A percentile compares a stretch with the other conserved stretches of the same genome.
These are phyloP conservation scores for Stegostoma tigrinum DNA, from an alignment of 2,113 vertebrate genomes.

Conservation along the genomic window DNA sequence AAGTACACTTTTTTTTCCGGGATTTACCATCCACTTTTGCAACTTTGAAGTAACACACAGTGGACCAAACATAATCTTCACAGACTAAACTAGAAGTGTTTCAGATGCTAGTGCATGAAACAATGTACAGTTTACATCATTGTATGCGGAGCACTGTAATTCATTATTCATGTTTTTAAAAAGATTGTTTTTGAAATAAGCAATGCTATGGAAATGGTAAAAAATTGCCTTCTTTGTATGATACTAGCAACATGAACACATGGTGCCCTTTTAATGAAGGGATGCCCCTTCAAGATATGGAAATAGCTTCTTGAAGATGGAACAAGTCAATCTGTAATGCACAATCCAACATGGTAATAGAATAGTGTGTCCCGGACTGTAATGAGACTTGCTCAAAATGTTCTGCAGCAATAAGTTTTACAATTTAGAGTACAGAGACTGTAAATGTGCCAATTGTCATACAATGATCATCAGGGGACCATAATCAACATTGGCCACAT, in stretches of 20 bases:
- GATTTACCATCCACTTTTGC: neutral
- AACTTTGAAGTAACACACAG: neutral
- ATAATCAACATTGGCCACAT: neutral
- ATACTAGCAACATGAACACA: neutral
- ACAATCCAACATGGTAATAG: conserved; percentile 14
- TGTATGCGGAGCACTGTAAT: neutral
- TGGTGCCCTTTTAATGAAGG: conserved; percentile 7
- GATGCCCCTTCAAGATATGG: conserved; percentile 32
- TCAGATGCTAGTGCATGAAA: neutral
- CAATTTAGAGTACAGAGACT: neutral
- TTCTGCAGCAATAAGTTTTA: neutral
- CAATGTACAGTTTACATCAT: neutral
- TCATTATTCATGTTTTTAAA: neutral
- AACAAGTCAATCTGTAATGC: conserved; percentile 9
- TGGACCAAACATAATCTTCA: neutral
- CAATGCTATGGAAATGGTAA: neutral
- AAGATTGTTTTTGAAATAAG: neutral
- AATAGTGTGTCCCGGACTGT: neutral
- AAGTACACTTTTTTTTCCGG: neutral
- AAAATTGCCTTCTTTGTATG: neutral
- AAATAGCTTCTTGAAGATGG: neutral
- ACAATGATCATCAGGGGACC: conserved; percentile 20
- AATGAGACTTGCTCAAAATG: conserved; percentile 12
- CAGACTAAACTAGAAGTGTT: neutral
- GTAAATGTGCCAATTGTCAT: neutral